Conservation (phyloP, 2,888 invertebrate species). For the Diarsia dahlii region DNA sequence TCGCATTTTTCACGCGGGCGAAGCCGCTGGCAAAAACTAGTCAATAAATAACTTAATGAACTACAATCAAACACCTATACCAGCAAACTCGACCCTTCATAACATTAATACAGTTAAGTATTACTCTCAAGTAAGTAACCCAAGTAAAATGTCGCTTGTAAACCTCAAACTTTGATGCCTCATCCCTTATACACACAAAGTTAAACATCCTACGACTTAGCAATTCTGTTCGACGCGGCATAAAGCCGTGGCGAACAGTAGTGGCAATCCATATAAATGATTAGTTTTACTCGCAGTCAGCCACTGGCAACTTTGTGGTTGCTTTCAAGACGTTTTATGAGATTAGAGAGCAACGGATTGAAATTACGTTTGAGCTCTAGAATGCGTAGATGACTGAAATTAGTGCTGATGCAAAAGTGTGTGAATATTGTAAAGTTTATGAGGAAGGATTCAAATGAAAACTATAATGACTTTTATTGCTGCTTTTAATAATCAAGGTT, state of each 20-base stretch:
- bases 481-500: not conserved
- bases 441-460: not conserved
- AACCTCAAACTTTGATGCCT: not conserved
- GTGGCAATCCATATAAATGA: conserved; percentile 30
- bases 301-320: conserved; percentile 21
- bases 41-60: no score
- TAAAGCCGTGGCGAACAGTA: not conserved
- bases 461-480: not conserved
- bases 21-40: no score
- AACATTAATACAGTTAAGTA: not conserved
- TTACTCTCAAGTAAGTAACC: not conserved
- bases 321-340: conserved; percentile 36
- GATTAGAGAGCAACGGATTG: conserved; percentile 9
- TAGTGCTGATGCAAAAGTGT: not conserved
- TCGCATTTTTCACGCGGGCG: no score
- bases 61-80: not conserved
- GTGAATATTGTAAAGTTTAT: not conserved
- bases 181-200: not conserved
- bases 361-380: not conserved
- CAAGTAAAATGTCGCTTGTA: not conserved
- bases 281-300: conserved; percentile 23
- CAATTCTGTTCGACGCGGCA: not conserved
- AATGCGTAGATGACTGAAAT: not conserved
- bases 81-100: not conserved
- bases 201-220: not conserved